phyloP scores from a whole-genome alignment of 2,888 invertebrate species.

The Copidosoma aretas region DNA sequence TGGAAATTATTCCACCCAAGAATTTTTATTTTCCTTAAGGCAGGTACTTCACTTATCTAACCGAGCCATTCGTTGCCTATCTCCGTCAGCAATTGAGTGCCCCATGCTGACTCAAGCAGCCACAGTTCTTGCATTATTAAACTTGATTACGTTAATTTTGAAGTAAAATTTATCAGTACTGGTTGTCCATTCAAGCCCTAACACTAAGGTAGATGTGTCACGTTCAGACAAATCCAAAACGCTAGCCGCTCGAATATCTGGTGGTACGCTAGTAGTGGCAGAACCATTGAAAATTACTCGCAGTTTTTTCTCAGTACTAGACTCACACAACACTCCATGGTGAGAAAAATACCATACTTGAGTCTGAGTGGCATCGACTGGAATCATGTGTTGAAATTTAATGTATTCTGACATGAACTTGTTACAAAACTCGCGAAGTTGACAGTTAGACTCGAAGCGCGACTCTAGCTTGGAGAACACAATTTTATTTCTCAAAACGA shows the following conservation, averaged over 20 bases:
- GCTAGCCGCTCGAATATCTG: background rate
- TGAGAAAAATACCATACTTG: background rate
- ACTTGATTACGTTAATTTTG: background rate
- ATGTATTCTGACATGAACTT: background rate
- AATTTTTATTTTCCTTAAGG: background rate
- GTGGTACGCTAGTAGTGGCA: background rate
- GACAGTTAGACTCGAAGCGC: background rate
- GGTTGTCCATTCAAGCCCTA: background rate
- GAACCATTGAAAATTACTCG: background rate
- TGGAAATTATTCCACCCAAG: background rate
- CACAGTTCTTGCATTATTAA: background rate
- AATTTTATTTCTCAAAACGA: background rate
- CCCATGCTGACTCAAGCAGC: background rate
- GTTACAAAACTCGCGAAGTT: background rate
- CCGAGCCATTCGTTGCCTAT: background rate
- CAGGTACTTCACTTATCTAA: background rate
- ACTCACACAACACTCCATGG: background rate
- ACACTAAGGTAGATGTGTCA: background rate
- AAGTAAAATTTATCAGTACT: background rate
- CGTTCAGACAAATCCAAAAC: background rate
- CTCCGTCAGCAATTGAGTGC: no score
- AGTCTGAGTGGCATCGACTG: background rate
- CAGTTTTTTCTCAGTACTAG: background rate
- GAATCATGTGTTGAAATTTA: background rate
- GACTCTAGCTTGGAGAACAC: background rate